Conservation (phyloP, 2,797 vertebrate genomes). For the Silurus aristotelis region DNA sequence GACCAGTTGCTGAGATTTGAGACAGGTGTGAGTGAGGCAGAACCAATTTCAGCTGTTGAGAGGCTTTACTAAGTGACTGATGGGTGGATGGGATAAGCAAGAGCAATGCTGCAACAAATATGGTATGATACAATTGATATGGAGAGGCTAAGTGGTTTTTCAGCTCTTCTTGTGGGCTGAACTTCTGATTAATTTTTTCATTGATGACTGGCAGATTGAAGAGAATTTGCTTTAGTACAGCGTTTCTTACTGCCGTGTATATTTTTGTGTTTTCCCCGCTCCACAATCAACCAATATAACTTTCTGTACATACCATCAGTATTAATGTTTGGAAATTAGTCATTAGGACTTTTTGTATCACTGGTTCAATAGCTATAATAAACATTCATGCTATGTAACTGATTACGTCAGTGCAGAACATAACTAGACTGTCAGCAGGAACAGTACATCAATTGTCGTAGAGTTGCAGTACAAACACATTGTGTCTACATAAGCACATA, state of each 20-base stretch:
- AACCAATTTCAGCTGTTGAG: constrained; percentile 39
- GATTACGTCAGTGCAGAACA: too few species aligned
- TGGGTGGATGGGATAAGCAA: not conserved
- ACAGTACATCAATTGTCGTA: too few species aligned
- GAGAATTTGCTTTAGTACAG: not conserved
- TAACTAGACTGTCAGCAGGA: too few species aligned
- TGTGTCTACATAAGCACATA: too few species aligned
- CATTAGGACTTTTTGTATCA: too few species aligned
- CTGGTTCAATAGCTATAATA: too few species aligned
- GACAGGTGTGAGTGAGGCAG: constrained; percentile 30
- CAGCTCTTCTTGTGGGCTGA: not conserved
- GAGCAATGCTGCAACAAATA: not conserved
- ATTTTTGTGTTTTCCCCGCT: not conserved
- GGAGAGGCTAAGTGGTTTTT: not conserved
- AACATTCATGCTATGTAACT: too few species aligned
- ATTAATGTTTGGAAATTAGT: too few species aligned
- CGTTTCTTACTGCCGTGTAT: not conserved
- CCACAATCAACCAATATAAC: not conserved
- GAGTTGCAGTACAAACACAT: too few species aligned
- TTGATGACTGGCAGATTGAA: not conserved
- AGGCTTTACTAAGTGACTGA: constrained; percentile 27
- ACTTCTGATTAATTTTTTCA: not conserved
- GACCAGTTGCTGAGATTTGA: constrained; percentile 30
- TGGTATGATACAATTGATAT: not conserved
- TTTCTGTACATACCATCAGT: not conserved